Evolutionary conservation across 2,797 vertebrate genomes (phyloP).

Genomic region (Argentina silus): DNA sequence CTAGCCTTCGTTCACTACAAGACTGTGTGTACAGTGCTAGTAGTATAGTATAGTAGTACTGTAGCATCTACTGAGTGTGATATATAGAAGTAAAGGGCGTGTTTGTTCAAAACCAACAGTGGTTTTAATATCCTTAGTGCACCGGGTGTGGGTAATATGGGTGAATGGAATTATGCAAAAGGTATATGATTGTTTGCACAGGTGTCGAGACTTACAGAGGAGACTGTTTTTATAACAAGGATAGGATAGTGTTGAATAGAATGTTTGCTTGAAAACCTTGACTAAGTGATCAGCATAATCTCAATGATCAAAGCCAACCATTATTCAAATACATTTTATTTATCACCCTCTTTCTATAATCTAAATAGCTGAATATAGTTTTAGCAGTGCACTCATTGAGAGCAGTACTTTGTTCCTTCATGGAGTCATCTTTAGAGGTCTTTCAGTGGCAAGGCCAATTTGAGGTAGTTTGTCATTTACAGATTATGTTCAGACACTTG

Average conservation of each 20-base stretch:
- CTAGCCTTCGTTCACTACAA: no score
- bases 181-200: slow-evolving; percentile 9
- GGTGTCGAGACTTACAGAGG: slow-evolving; percentile 2
- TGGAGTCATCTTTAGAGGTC: neutral
- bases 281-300: neutral
- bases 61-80: neutral
- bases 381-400: neutral
- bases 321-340: neutral
- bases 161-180: slow-evolving; percentile 17
- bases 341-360: neutral
- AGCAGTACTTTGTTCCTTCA: neutral
- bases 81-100: neutral
- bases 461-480: neutral
- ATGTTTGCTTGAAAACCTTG: neutral
- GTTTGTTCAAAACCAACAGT: neutral
- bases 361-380: neutral
- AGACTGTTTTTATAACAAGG: neutral
- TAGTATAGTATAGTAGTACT: no score
- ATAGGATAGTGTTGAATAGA: neutral
- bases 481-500: neutral
- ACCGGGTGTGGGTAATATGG: slow-evolving; percentile 11
- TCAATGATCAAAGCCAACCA: neutral
- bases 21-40: no score
- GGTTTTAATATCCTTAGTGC: slow-evolving; percentile 2
- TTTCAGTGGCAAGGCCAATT: neutral